Conservation (phyloP, 2,113 vertebrate species). For the Fukomys damarensis region DNA sequence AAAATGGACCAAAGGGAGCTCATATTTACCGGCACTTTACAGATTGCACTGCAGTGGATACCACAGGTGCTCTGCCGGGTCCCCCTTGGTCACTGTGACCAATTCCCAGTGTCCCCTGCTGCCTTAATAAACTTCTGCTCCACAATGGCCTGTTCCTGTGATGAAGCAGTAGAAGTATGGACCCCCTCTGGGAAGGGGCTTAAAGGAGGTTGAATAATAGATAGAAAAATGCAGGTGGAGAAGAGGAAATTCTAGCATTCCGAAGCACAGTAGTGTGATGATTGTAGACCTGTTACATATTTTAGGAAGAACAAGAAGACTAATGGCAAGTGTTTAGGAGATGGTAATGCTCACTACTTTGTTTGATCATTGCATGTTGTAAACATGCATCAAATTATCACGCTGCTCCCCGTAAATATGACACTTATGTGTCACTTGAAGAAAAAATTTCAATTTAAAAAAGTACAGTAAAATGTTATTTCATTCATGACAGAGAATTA, state of each 20-base stretch:
- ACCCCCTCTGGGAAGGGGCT: not conserved
- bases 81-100: not conserved
- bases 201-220: not conserved
- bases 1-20: not conserved
- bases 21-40: not conserved
- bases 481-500: not conserved
- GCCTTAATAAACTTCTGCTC: not conserved
- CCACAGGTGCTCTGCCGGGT: not conserved
- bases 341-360: not conserved
- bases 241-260: not conserved
- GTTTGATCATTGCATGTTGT: not conserved
- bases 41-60: too few species aligned
- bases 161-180: not conserved
- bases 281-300: not conserved
- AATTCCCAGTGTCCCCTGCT: not conserved
- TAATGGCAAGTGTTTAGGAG: not conserved
- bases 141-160: not conserved
- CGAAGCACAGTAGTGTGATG: not conserved
- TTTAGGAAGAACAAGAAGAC: not conserved
- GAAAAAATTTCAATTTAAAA: not conserved
- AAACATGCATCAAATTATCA: not conserved
- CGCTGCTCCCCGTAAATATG: not conserved
- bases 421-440: not conserved
- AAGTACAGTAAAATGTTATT: not conserved
- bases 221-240: not conserved